Evolutionary conservation across 2,888 invertebrate genomes (phyloP).

Genomic region (Xiphydria camelus): DNA sequence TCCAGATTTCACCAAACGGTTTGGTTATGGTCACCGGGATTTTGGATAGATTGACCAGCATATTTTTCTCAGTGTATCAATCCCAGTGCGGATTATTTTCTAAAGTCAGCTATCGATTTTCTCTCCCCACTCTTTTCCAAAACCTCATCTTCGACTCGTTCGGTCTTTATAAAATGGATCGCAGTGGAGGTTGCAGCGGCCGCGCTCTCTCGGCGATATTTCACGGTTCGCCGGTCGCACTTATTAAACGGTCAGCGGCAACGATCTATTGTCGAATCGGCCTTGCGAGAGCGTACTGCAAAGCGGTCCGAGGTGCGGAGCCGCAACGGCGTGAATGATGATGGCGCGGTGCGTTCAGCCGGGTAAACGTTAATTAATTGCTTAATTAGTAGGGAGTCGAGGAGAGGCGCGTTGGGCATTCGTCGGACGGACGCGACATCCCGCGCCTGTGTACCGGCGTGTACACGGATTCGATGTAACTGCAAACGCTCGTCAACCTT

Average conservation of each 20-base stretch:
- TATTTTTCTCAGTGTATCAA: too few relatives aligned
- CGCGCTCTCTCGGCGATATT: not conserved
- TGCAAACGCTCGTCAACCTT: too few relatives aligned
- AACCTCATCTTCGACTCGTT: too few relatives aligned
- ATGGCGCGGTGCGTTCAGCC: constrained; percentile 9
- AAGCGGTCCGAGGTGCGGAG: not conserved
- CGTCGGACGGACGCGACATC: too few relatives aligned
- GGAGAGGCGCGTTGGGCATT: not conserved
- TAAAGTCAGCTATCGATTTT: too few relatives aligned
- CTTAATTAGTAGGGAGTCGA: constrained; percentile 23
- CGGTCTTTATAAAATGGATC: not conserved
- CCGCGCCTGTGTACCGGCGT: too few relatives aligned
- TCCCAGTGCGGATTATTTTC: too few relatives aligned
- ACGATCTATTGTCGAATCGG: not conserved
- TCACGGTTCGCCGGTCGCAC: not conserved
- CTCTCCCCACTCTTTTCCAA: too few relatives aligned
- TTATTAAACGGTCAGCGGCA: not conserved
- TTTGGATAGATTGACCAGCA: too few relatives aligned
- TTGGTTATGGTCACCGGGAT: too few relatives aligned
- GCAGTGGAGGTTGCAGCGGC: not conserved
- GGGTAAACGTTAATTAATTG: constrained; percentile 26
- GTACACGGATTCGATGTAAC: too few relatives aligned
- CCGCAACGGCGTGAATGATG: constrained; percentile 1
- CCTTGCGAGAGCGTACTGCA: not conserved
- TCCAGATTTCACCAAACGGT: too few relatives aligned